phyloP scores from a whole-genome alignment of 2,797 vertebrate genomes.

The Tokudaia tokunoshimensis region DNA sequence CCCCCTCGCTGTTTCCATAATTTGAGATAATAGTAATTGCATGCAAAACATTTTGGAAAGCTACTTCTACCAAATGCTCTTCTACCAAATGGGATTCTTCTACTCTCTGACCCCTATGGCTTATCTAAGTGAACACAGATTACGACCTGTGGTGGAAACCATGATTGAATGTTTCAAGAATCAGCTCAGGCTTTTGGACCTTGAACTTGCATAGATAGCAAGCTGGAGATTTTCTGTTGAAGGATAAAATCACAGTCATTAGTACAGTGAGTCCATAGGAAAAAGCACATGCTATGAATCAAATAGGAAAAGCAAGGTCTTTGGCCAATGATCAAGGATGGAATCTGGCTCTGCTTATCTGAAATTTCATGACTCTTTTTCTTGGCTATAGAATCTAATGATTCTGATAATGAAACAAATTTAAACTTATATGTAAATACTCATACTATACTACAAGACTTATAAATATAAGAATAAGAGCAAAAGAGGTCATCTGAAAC shows the following conservation, averaged over 20 bases:
- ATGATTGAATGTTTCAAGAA: constrained; percentile 35
- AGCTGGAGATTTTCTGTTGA: not conserved
- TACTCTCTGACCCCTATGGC: constrained; percentile 8
- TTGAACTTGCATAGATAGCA: constrained; percentile 30
- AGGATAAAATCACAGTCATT: not conserved
- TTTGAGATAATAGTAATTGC: constrained; percentile 62
- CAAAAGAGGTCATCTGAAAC: not conserved
- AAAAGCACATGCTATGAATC: not conserved
- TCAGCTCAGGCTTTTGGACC: constrained; percentile 51
- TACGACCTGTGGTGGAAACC: constrained; percentile 19
- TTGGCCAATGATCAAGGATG: not conserved
- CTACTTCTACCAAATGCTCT: constrained; percentile 35
- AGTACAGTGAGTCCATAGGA: not conserved
- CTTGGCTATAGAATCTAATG: not conserved
- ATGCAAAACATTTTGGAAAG: constrained; percentile 65
- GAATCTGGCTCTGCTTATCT: constrained; percentile 24
- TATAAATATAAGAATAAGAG: not conserved
- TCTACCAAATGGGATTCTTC: constrained; percentile 63
- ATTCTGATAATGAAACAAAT: not conserved
- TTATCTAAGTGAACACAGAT: constrained; percentile 6
- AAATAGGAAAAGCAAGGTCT: not conserved
- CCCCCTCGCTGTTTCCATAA: constrained; percentile 1
- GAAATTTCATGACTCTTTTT: not conserved
- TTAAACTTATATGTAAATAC: not conserved
- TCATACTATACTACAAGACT: not conserved